Evolutionary conservation across 2,113 vertebrate genomes (phyloP).

Genomic region (Tragelaphus buxtoni): DNA sequence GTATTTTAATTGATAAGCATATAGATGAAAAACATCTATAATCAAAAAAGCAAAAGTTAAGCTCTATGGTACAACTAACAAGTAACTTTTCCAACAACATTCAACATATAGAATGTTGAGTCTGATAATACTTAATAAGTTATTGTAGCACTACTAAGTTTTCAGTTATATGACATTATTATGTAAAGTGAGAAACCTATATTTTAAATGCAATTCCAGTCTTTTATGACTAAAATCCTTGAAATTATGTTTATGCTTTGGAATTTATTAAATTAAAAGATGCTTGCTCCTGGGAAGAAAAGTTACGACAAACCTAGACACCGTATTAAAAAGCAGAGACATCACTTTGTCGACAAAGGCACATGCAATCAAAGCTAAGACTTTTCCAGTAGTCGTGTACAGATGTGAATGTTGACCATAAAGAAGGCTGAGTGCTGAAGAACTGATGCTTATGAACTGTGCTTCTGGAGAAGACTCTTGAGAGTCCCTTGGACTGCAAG

Average conservation of each 20-base stretch:
- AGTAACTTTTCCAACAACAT: not conserved
- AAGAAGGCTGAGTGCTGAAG: not conserved
- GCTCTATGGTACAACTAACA: not conserved
- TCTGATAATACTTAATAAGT: not conserved
- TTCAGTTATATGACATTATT: not conserved
- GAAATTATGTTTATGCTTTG: not conserved
- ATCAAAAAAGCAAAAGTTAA: not conserved
- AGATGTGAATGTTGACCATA: not conserved
- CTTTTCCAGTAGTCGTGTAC: not conserved
- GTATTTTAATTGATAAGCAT: not conserved
- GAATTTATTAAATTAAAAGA: not conserved
- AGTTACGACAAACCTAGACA: not conserved
- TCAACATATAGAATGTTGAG: not conserved
- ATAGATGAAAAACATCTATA: not conserved
- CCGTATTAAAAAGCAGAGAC: not conserved
- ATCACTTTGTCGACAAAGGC: not conserved
- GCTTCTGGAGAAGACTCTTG: not conserved
- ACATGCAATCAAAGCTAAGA: not conserved
- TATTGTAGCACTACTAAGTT: not conserved
- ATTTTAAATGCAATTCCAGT: not conserved
- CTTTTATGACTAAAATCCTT: not conserved
- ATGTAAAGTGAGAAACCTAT: not conserved
- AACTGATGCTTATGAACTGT: not conserved
- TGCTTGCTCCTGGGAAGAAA: not conserved
- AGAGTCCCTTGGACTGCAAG: not conserved